phyloP scores from a whole-genome alignment of 2,797 vertebrate genomes.

The Mus caroli region DNA sequence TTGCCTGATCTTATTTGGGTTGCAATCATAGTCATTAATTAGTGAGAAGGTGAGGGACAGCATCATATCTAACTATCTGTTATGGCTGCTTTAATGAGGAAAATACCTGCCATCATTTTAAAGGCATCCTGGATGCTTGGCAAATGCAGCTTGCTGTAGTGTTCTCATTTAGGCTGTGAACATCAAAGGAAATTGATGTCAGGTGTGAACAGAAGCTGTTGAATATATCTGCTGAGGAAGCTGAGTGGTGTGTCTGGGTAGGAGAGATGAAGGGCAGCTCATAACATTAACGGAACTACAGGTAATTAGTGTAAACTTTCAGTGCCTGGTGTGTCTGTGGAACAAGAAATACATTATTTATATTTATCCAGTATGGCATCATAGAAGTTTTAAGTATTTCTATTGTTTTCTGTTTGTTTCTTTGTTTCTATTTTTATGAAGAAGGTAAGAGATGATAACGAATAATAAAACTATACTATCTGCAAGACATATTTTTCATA shows the following conservation, averaged over 20 bases:
- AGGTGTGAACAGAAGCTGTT: constrained; percentile 94
- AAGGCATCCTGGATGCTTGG: constrained; percentile 91
- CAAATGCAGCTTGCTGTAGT: constrained; percentile 93
- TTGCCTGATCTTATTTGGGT: constrained; percentile 95
- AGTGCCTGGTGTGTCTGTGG: constrained; percentile 87
- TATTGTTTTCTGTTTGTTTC: constrained; percentile 81
- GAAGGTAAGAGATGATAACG: constrained; percentile 78
- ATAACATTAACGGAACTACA: constrained; percentile 92
- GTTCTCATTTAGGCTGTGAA: constrained; percentile 93
- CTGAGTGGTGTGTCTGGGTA: constrained; percentile 88
- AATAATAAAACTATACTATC: constrained; percentile 82
- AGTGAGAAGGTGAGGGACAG: constrained; percentile 95
- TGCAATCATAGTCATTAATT: constrained; percentile 95
- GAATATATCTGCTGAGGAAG: constrained; percentile 91
- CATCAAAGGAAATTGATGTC: constrained; percentile 96
- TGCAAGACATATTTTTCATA: background rate
- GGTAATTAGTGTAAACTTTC: constrained; percentile 93
- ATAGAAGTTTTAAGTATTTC: constrained; percentile 86
- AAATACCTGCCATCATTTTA: constrained; percentile 92
- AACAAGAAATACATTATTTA: constrained; percentile 89
- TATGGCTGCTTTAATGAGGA: constrained; percentile 94
- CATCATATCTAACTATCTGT: constrained; percentile 93
- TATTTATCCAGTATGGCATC: constrained; percentile 86
- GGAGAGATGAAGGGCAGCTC: constrained; percentile 90
- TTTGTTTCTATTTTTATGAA: constrained; percentile 86